Evolutionary conservation across 2,797 vertebrate species (phyloP), one percentile per base, ranked within the genome.

Genomic region (Allobates femoralis): DNA sequence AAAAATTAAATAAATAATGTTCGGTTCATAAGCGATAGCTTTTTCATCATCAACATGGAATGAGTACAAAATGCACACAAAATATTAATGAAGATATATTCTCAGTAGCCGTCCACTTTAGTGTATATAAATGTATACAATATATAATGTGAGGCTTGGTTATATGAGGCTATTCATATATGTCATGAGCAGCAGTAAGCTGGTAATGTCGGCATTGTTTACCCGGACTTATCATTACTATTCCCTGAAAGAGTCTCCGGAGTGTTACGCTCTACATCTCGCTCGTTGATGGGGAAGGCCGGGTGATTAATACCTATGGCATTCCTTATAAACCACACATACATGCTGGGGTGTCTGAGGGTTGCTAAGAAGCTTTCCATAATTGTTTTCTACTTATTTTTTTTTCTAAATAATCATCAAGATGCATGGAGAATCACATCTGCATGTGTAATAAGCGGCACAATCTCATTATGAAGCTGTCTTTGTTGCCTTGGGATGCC

Each of bases 401-500:
- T 41, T 50, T 62, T 58, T 86, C 37, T 83, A 77, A 74, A 78
- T 87, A 83, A 86, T 14, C 30, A 83, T 83, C 85, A 82, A 77
- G 32, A 86, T 67, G 46, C 85, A 30, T 76, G 34, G 34, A 82
- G 23, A 82, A 67, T 66, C 46, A 77, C 71, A 86, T 76, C 80
- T 83, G 80, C 62, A 83, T 83, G 50, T 78, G 62, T 87, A 83
- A 69, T 87, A 55, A 75, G 60, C 34, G 32, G 46, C 80, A 30
- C 60, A 77, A 82, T 81, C 79, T 81, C 69, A 86, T 86, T 86
- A 87, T 78, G 60, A 87, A 58, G 60, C 34, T 77, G 80, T 69
- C 74, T 83, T 78, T 77, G 60, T 56, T 87, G 85, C 73, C 62
- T 77, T 41, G 80, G 80, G 26, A 83, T 55, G 74, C 73, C 62